phyloP scores from a whole-genome alignment of 2,797 vertebrate species.

The Novumbra hubbsi region DNA sequence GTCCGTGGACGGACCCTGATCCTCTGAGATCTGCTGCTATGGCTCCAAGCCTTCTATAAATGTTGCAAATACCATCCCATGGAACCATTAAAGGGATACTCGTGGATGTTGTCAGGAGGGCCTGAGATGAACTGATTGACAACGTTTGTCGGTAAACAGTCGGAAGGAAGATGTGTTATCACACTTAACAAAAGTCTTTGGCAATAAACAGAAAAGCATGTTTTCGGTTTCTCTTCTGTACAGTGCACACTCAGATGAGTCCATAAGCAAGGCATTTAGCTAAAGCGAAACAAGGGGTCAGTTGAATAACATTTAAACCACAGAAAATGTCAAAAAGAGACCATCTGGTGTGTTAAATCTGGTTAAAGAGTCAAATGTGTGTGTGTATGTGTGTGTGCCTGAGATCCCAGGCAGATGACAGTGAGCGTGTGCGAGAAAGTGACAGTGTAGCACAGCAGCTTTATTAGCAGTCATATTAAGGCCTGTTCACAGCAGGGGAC shows the following conservation, averaged over 20 bases:
- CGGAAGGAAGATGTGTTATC: too few species aligned
- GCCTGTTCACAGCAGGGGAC: constrained; percentile 68
- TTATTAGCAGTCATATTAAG: constrained; percentile 74
- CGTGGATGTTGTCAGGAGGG: constrained; percentile 18
- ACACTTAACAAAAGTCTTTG: too few species aligned
- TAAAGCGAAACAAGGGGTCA: constrained; percentile 58
- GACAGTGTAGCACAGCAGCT: constrained; percentile 56
- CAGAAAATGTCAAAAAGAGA: constrained; percentile 31
- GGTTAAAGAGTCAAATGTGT: background rate
- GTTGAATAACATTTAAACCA: constrained; percentile 24
- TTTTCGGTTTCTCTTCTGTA: constrained; percentile 51
- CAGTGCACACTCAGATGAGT: constrained; percentile 54
- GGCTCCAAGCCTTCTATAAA: constrained; percentile 41
- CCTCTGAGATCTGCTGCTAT: background rate
- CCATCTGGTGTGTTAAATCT: background rate
- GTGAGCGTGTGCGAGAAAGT: constrained; percentile 67
- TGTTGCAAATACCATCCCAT: constrained; percentile 63
- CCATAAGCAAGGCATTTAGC: constrained; percentile 60
- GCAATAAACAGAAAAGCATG: constrained; percentile 57
- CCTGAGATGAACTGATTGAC: background rate
- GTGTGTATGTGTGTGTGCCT: background rate
- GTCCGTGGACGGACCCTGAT: constrained; percentile 56
- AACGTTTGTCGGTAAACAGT: too few species aligned
- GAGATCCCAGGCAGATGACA: constrained; percentile 61
- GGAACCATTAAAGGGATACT: constrained; percentile 47